Evolutionary conservation across 2,113 vertebrate genomes (phyloP).

Genomic region (Xiphias gladius): DNA sequence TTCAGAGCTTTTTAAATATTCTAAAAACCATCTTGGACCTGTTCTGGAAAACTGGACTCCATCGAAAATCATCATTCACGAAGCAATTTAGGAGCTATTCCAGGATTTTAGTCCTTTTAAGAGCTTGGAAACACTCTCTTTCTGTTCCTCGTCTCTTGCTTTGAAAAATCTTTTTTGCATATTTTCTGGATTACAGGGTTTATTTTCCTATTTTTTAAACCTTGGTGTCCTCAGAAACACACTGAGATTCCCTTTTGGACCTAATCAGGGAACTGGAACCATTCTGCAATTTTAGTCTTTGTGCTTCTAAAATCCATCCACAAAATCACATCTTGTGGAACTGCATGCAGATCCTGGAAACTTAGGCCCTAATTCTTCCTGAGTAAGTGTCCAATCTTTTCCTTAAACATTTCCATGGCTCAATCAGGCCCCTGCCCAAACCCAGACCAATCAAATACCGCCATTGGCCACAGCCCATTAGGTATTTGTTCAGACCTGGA

Average conservation of each 20-base stretch:
- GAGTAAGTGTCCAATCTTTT: slow-evolving; percentile 16
- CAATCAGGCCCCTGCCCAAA: slow-evolving; percentile 55
- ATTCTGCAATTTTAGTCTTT: not conserved
- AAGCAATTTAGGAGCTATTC: not conserved
- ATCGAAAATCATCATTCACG: not conserved
- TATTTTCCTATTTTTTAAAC: not conserved
- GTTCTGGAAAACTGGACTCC: not conserved
- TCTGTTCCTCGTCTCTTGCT: not conserved
- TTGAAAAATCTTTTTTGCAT: not conserved
- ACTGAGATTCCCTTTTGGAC: not conserved
- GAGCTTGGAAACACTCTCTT: not conserved
- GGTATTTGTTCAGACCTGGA: slow-evolving; percentile 58
- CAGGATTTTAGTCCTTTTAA: not conserved
- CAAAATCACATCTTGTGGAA: not conserved
- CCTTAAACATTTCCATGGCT: slow-evolving; percentile 64
- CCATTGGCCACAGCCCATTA: slow-evolving; percentile 43
- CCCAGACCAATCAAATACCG: slow-evolving; percentile 63
- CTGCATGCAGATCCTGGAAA: not conserved
- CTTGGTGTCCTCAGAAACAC: not conserved
- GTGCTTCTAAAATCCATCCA: accelerated
- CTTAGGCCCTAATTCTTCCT: not conserved
- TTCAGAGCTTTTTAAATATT: not conserved
- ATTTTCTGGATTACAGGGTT: not conserved
- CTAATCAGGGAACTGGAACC: not conserved
- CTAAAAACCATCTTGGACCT: not conserved